Base-by-base conservation (phyloP, 1,140 invertebrate genomes). In the Brachystomella parvula region DNA sequence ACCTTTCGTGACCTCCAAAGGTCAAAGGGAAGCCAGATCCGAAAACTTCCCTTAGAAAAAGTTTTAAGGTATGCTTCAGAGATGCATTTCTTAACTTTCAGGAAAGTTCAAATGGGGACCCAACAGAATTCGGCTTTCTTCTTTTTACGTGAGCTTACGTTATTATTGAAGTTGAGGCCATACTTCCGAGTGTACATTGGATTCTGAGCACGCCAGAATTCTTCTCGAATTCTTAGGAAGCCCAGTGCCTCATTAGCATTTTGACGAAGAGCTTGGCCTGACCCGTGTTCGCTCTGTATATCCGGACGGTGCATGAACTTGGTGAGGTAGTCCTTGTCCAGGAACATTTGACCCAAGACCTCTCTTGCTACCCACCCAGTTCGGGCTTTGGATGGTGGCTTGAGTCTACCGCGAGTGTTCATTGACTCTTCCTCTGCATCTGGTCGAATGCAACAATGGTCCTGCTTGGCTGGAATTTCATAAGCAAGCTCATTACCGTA, bases 121-220 rank as follows among this genome's bases (percentile, higher is more conserved):
- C n/a, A n/a, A n/a, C n/a, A n/a, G n/a, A n/a, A n/a, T n/a, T n/a
- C n/a, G n/a, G n/a, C n/a, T n/a, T n/a, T n/a, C n/a, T n/a, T n/a
- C n/a, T n/a, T n/a, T n/a, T n/a, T n/a, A n/a, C 44, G 15, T 47
- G 44, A n/a, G 26, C 35, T 26, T 44, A 62, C 60, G 28, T 62
- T 62, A 47, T 62, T 62, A 29, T 62, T 62, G 24, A 62, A 62
- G 31, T 62, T 62, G 33, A 62, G 39, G 35, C 68, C 64, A 63
- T 59, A 44, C 56, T 73, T 73, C 24, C 72, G 24, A 3, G 72
- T 57, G 31, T 73, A 73, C 62, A 73, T 71, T 30, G 72, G 72
- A 56, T 69, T 73, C 33, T 73, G 72, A 26, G 66, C 61, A 32
- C 72, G 29, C 72, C 72, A 73, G 39, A 73, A 73, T 15, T 69